These are phyloP conservation scores for Vesta saturnalis DNA, from an alignment of 2,888 invertebrate species.

Conservation along the genomic window DNA sequence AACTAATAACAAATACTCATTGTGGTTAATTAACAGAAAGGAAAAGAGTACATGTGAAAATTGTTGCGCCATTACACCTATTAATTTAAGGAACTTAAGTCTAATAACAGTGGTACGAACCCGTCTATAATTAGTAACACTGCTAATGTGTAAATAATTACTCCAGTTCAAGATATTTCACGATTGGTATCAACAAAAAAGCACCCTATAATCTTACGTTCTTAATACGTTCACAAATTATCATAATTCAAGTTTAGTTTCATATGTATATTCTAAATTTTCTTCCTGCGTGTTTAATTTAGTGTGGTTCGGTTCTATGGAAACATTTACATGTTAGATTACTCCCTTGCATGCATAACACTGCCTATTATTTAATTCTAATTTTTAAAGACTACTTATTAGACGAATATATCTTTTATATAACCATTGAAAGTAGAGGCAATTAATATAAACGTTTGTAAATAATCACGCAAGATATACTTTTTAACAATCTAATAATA, in stretches of 20 bases:
- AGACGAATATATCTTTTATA: constrained; percentile 27
- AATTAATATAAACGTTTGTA: constrained; percentile 26
- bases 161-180: constrained; percentile 57
- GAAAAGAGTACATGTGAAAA: constrained; percentile 35
- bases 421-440: constrained; percentile 31
- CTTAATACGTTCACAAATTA: constrained; percentile 54
- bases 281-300: constrained; percentile 46
- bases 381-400: constrained; percentile 36
- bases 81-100: constrained; percentile 61
- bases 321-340: constrained; percentile 53
- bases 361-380: constrained; percentile 37
- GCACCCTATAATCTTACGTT: constrained; percentile 51
- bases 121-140: constrained; percentile 59
- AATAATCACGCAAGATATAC: constrained; percentile 27
- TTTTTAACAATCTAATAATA: neutral
- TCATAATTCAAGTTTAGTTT: constrained; percentile 50
- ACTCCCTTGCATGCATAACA: constrained; percentile 50
- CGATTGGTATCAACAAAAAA: constrained; percentile 57
- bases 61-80: constrained; percentile 59
- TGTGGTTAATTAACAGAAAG: neutral
- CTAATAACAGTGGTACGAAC: constrained; percentile 58
- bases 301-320: constrained; percentile 41
- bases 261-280: constrained; percentile 40
- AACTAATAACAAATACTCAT: neutral
- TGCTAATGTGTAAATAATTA: constrained; percentile 64